A percentile compares a stretch with the other conserved stretches of the same genome.
Evolutionary conservation across 2,113 vertebrate species (phyloP).

Genomic region (Vulpes vulpes): DNA sequence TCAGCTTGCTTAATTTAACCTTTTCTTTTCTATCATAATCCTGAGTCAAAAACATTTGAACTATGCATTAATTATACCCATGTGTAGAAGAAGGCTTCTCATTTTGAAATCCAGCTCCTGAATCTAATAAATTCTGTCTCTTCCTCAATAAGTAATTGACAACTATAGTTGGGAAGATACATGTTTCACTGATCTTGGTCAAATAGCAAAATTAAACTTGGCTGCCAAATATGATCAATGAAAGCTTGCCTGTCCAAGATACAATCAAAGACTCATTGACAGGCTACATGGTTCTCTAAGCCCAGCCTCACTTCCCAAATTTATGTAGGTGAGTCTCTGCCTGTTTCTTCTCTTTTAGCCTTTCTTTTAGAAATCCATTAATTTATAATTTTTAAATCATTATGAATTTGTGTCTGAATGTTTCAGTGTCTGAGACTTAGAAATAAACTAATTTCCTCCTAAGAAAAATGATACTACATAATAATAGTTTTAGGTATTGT

Average conservation of each 20-base stretch:
- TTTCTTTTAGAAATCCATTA: background rate
- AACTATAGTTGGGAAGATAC: background rate
- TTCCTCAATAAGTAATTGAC: conserved; percentile 21
- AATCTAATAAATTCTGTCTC: conserved; percentile 25
- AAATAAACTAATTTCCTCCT: conserved; percentile 12
- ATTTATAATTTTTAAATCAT: background rate
- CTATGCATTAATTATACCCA: background rate
- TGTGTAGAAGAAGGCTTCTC: background rate
- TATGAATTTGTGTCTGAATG: background rate
- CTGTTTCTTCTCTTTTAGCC: background rate
- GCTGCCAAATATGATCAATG: background rate
- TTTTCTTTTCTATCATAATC: background rate
- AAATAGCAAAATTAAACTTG: conserved; percentile 43
- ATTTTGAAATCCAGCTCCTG: background rate
- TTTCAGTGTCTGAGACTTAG: background rate
- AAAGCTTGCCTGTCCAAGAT: background rate
- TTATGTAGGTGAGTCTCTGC: background rate
- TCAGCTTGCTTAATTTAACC: background rate
- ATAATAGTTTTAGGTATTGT: background rate
- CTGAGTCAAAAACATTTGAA: background rate
- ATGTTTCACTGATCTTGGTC: conserved; percentile 26
- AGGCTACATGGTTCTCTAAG: background rate
- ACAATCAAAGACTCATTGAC: background rate
- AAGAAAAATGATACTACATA: background rate
- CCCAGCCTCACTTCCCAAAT: background rate